Conservation (phyloP, 2,113 vertebrate genomes). For the Hemibagrus wyckioides region DNA sequence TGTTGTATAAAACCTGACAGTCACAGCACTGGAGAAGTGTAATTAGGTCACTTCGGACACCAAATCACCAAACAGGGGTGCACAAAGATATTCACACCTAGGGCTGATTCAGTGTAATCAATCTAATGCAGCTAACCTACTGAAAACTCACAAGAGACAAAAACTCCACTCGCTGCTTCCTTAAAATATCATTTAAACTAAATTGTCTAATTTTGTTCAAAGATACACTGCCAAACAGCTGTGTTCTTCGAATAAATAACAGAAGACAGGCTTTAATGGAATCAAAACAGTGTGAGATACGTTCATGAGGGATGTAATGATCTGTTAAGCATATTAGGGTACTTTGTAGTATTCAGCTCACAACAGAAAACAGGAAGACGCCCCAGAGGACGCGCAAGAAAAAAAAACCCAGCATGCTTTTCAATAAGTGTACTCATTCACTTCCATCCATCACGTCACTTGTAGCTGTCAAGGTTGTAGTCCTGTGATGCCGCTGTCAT, state of each 20-base stretch:
- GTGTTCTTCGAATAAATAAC: conserved; percentile 21
- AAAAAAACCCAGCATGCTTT: conserved; percentile 27
- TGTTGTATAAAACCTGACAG: neutral
- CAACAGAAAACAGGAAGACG: conserved; percentile 20
- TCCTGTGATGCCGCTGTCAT: conserved; percentile 38
- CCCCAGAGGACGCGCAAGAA: conserved; percentile 30
- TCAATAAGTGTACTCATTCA: conserved; percentile 32
- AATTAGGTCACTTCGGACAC: neutral
- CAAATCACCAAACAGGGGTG: too few species aligned
- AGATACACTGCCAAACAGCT: neutral
- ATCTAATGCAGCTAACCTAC: too few species aligned
- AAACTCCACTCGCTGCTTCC: neutral
- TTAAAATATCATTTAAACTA: neutral
- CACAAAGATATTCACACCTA: neutral
- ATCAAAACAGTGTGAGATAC: neutral
- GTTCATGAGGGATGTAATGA: conserved; percentile 46
- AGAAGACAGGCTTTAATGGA: conserved; percentile 30
- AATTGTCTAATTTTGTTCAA: neutral
- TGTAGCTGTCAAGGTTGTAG: conserved; percentile 44
- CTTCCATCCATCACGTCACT: conserved; percentile 51
- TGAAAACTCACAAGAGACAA: neutral
- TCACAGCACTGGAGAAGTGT: neutral
- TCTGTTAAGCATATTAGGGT: conserved; percentile 38
- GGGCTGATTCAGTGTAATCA: neutral
- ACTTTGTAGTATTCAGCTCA: neutral